A percentile compares a stretch with the other conserved stretches of the same genome.
These are phyloP conservation scores for Xenopus tropicalis DNA, from an alignment of 2,113 vertebrate genomes.

Conservation along the genomic window UCB_Xtro_10.0 CM004446.2:98086501-98087000, in stretches of 20 bases:
- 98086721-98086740: constrained; percentile 94
- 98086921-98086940: constrained; percentile 94
- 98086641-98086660: constrained; percentile 95
- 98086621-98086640: constrained; percentile 98
- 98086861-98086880: constrained; percentile 93
- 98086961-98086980: constrained; percentile 50
- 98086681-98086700: constrained; percentile 94
- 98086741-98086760: constrained; percentile 93
- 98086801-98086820: constrained; percentile 96
- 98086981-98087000: constrained; percentile 48
- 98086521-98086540: constrained; percentile 66
- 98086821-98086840: constrained; percentile 92
- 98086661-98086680: constrained; percentile 93
- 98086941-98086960: constrained; percentile 92
- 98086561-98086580: constrained; percentile 89
- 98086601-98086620: constrained; percentile 98
- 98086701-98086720: constrained; percentile 93
- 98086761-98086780: constrained; percentile 97
- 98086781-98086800: constrained; percentile 98
- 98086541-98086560: constrained; percentile 80
- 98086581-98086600: constrained; percentile 94
- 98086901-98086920: constrained; percentile 98
- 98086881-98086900: constrained; percentile 92
- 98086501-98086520: constrained; percentile 68
- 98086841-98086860: constrained; percentile 97